Conservation (phyloP, 2,113 vertebrate genomes). For the Myotis lucifugus region DNA sequence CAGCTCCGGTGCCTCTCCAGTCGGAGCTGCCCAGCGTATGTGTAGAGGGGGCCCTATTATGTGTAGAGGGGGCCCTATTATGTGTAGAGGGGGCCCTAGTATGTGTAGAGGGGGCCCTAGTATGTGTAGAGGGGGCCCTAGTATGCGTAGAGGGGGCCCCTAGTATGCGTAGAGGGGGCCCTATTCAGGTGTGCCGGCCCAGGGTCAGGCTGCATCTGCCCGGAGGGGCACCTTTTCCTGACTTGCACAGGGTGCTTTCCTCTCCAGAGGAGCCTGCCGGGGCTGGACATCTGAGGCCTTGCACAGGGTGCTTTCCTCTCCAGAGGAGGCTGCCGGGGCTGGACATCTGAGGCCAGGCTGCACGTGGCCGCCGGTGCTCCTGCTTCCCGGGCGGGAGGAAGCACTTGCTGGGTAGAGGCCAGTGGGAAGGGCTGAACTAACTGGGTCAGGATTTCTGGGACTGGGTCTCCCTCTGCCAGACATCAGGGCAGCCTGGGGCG, state of each 20-base stretch:
- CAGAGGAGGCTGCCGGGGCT: background rate
- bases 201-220: background rate
- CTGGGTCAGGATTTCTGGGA: background rate
- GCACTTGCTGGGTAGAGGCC: background rate
- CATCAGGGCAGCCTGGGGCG: background rate
- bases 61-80: fast-evolving
- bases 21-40: background rate
- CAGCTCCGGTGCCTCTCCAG: background rate
- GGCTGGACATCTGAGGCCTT: background rate
- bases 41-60: fast-evolving
- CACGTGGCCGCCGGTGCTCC: background rate
- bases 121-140: fast-evolving
- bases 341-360: background rate
- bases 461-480: background rate
- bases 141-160: fast-evolving
- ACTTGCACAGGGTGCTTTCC: background rate
- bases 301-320: background rate
- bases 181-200: fast-evolving
- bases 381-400: background rate
- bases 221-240: background rate
- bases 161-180: fast-evolving
- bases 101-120: background rate
- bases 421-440: background rate
- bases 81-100: fast-evolving
- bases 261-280: background rate